Evolutionary conservation across 2,113 vertebrate species (phyloP), one percentile per base, ranked within the genome.

Genomic region (Mionectes macconnelli): DNA sequence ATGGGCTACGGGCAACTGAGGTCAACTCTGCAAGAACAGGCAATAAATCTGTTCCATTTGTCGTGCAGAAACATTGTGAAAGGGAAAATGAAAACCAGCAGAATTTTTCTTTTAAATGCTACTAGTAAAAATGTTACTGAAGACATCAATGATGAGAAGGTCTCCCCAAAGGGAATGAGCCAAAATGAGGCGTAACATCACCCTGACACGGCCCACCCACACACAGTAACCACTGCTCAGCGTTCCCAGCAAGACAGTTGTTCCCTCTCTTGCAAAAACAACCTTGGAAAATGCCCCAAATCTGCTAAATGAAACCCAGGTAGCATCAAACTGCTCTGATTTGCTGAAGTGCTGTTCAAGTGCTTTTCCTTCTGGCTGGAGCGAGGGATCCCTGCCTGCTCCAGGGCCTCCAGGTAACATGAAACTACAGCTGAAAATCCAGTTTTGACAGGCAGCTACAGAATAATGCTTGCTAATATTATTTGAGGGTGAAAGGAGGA

Each of bases 161-260:
- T 37, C 8, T 68, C 18, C 27, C 70, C 62, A 20, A 49, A 57
- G 56, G 45, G 42, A 77, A 77, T 4, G 64, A 53, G 50, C 13
- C 0, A 0, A 57, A 70, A 75, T 1, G 44, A 47, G 52, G 74
- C 0, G 0, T 2, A 24, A 25, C 50, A 4, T 39, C 2, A 4
- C 28, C 37, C 84, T 25, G 56, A 28, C 63, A 12, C 30, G 20
- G 69, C 81, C 77, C 89, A 63, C 55, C 19, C 89, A 74, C 31
- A 1, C 10, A 0, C 52, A 17, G 3, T 8, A 55, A 59, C 44
- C 49, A 10, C 57, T 9, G 63, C 77, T 60, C 45, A 10, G 57
- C 40, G 12, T 13, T 63, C 35, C 66, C 81, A 28, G 76, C 45
- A 5, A 31, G 25, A 9, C 60, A 49, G 4, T 40, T 39, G 25